These are phyloP conservation scores for Drosophila azteca DNA, from an alignment of 1,140 invertebrate species.

Conservation along the genomic window DNA sequence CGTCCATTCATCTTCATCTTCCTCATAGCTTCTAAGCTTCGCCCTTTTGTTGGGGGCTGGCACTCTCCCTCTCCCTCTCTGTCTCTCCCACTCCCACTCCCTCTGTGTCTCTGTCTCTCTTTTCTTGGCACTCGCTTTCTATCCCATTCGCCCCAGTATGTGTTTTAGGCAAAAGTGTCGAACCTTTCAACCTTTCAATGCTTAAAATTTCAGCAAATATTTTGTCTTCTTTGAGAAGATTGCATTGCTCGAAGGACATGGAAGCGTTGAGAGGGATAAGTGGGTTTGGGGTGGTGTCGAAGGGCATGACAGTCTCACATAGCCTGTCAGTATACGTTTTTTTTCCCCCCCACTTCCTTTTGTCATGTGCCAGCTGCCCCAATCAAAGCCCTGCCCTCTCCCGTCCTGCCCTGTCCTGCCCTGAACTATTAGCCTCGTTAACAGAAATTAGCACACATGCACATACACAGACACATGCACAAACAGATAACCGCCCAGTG, in stretches of 20 bases:
- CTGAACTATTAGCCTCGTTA: conserved; percentile 60
- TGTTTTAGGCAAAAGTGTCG: conserved; percentile 16
- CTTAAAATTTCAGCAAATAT: conserved; percentile 72
- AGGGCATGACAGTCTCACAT: conserved; percentile 57
- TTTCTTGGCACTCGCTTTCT: neutral
- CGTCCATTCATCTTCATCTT: conserved; percentile 74
- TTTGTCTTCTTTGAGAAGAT: conserved; percentile 38
- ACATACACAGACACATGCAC: neutral
- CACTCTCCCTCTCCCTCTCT: neutral
- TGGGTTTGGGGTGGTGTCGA: neutral
- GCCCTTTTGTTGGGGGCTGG: conserved; percentile 9
- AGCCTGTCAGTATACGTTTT: neutral
- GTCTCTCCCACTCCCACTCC: neutral
- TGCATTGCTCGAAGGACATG: neutral
- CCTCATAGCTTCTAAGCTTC: conserved; percentile 62
- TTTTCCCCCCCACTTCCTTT: neutral
- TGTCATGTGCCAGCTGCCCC: conserved; percentile 43
- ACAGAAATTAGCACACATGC: conserved; percentile 55
- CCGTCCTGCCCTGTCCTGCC: conserved; percentile 21
- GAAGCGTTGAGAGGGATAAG: too few species aligned
- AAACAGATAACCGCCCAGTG: too few species aligned
- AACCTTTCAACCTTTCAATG: conserved; percentile 71
- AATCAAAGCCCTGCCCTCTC: conserved; percentile 25
- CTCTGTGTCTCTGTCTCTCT: neutral
- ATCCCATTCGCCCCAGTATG: too few species aligned